A percentile compares a stretch with the other conserved stretches of the same genome.
Evolutionary conservation across 2,797 vertebrate species (phyloP).

Genomic region (Acestrorhynchus altus): DNA sequence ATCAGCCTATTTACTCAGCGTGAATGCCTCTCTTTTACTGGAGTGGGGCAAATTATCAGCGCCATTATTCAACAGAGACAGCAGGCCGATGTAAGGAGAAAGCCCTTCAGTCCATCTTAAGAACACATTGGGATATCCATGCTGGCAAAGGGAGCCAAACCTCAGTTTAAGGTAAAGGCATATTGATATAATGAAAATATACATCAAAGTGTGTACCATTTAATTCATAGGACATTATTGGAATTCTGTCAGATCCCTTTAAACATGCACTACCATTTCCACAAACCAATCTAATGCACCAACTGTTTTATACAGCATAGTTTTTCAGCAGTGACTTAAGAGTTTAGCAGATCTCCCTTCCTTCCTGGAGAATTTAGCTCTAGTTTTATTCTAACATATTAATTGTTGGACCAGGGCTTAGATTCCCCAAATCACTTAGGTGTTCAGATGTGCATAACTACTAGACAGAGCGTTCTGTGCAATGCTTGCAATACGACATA

Average conservation of each 20-base stretch:
- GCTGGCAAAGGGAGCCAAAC: not conserved
- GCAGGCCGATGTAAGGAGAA: constrained; percentile 55
- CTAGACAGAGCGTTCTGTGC: too few relatives aligned
- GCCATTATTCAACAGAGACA: constrained; percentile 64
- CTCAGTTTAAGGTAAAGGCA: not conserved
- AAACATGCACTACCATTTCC: not conserved
- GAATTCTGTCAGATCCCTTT: not conserved
- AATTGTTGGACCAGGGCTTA: too few relatives aligned
- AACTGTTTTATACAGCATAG: not conserved
- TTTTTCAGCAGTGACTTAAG: not conserved
- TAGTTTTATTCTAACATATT: too few relatives aligned
- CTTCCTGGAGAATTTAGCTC: too few relatives aligned
- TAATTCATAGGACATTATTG: not conserved
- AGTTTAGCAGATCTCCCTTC: not conserved
- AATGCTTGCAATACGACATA: too few relatives aligned
- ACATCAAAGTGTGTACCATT: not conserved
- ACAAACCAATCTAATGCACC: not conserved
- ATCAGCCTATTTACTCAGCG: constrained; percentile 64
- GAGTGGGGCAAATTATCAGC: constrained; percentile 57
- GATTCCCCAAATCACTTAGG: too few relatives aligned
- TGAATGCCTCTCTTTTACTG: constrained; percentile 63
- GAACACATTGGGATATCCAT: not conserved
- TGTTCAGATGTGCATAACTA: too few relatives aligned
- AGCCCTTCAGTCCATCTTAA: constrained; percentile 22
- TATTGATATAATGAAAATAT: not conserved